Percentiles rank a stretch among this genome's conserved stretches.
These are phyloP conservation scores for Agrochola lota DNA, from an alignment of 2,888 invertebrate genomes.

Conservation along the genomic window DNA sequence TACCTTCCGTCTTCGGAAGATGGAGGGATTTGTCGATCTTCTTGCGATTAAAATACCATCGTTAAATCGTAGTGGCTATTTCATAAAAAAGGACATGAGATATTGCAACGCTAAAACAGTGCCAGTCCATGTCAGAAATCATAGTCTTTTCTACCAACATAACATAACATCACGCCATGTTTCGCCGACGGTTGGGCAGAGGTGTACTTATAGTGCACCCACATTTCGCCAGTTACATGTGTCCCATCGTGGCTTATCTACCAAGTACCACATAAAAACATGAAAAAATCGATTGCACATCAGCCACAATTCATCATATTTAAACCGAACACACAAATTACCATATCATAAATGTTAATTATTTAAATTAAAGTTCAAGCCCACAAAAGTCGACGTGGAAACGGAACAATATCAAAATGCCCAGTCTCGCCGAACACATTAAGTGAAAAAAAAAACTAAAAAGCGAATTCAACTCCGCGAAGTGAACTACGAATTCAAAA, in stretches of 20 bases:
- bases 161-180: too few species aligned
- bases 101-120: not conserved
- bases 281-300: not conserved
- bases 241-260: too few species aligned
- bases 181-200: too few species aligned
- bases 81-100: not conserved
- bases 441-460: slow-evolving; percentile 42
- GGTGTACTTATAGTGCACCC: too few species aligned
- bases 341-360: slow-evolving; percentile 43
- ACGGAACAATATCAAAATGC: slow-evolving; percentile 57
- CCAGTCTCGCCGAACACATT: slow-evolving; percentile 56
- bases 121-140: too few species aligned
- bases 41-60: not conserved
- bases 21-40: not conserved
- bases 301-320: not conserved
- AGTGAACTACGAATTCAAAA: slow-evolving; percentile 76
- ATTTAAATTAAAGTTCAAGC: slow-evolving; percentile 41
- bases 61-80: not conserved
- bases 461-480: slow-evolving; percentile 69
- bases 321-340: slow-evolving; percentile 17
- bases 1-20: not conserved
- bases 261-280: too few species aligned
- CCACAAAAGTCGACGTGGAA: slow-evolving; percentile 41
- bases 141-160: not conserved
- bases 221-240: not conserved